phyloP scores from a whole-genome alignment of 2,113 vertebrate species.

The Acrocephalus kingi region DNA sequence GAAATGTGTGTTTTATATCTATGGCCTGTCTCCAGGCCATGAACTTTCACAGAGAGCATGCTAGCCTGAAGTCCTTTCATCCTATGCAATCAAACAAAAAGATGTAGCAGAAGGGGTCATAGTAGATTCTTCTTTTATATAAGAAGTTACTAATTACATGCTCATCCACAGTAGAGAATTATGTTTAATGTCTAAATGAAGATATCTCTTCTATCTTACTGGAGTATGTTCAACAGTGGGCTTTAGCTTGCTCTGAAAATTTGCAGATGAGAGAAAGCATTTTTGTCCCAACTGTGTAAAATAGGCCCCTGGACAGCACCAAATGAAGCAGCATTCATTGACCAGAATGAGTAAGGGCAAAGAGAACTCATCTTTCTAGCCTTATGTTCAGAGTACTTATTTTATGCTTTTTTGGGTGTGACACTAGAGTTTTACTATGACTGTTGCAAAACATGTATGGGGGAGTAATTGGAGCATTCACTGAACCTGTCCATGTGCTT shows the following conservation, averaged over 20 bases:
- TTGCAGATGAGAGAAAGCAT: neutral
- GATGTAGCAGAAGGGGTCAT: neutral
- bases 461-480: neutral
- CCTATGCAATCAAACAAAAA: neutral
- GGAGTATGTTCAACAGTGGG: neutral
- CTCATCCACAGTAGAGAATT: neutral
- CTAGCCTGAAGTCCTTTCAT: neutral
- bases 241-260: neutral
- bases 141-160: neutral
- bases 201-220: neutral
- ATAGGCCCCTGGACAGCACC: neutral
- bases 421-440: neutral
- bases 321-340: neutral
- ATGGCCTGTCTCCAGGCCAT: fast-evolving
- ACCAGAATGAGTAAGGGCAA: neutral
- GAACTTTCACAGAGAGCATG: neutral
- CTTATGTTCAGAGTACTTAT: neutral
- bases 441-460: neutral
- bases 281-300: neutral
- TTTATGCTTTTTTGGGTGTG: neutral
- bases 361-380: neutral
- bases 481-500: neutral
- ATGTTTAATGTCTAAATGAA: neutral
- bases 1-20: neutral
- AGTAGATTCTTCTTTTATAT: neutral